phyloP scores from a whole-genome alignment of 2,113 vertebrate species.

The Holacanthus passer region DNA sequence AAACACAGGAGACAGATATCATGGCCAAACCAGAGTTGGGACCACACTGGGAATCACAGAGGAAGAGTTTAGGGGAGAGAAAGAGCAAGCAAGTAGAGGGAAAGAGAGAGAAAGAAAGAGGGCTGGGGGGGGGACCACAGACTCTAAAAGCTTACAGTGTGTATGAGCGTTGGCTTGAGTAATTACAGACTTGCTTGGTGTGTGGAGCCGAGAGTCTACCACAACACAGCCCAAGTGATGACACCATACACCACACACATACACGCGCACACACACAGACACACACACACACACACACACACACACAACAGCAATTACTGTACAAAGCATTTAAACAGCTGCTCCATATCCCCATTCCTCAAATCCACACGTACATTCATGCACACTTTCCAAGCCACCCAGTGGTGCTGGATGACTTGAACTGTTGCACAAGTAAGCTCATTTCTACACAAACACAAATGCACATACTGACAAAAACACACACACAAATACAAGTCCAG shows the following conservation, averaged over 20 bases:
- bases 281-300: constrained; percentile 21
- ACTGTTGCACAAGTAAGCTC: constrained; percentile 48
- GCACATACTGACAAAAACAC: neutral
- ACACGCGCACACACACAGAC: constrained; percentile 42
- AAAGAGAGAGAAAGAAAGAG: constrained; percentile 1
- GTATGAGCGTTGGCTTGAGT: constrained; percentile 74
- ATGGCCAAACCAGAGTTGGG: constrained; percentile 72
- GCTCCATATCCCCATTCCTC: constrained; percentile 63
- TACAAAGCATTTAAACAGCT: constrained; percentile 82
- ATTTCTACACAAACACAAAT: constrained; percentile 23
- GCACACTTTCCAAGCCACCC: constrained; percentile 69
- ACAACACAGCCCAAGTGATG: constrained; percentile 83
- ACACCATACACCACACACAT: constrained; percentile 73
- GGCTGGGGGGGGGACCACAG: constrained; percentile 52
- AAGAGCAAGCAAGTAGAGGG: constrained; percentile 26
- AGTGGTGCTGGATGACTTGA: constrained; percentile 37
- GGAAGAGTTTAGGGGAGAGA: constrained; percentile 64
- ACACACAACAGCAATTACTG: constrained; percentile 60
- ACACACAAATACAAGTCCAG: neutral
- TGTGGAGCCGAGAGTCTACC: constrained; percentile 85
- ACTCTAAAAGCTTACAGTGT: constrained; percentile 74
- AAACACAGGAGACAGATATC: constrained; percentile 75
- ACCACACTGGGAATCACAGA: constrained; percentile 72
- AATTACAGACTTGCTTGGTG: constrained; percentile 83
- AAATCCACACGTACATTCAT: constrained; percentile 67